Base-by-base conservation (phyloP, 2,888 invertebrate species). In the Quadroppia sp. region DNA sequence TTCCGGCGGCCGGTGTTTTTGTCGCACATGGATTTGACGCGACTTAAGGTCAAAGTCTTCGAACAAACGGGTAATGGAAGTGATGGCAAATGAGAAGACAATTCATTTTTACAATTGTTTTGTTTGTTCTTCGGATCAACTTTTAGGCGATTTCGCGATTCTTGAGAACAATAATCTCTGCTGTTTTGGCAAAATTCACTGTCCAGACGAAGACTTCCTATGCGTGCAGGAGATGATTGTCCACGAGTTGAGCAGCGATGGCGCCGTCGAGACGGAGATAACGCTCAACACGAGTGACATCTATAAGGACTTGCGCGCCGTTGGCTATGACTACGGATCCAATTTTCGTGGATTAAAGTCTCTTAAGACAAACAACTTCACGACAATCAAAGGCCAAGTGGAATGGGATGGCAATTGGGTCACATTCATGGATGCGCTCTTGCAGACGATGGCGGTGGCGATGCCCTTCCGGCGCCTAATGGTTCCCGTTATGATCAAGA, bases 291-390 rank as follows among this genome's bases (percentile, higher is more conserved):
- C 78, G 4, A 75, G 79, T 71, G 93, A 94, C 81, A 84, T 92
- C 20, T 94, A 94, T 85, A 93, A 93, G 82, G 93, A 93, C 82
- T 84, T 94, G 74, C 86, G 89, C 73, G 85, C 94, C 53, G 87
- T 92, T 78, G 94, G 94, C 0, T 94, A 94, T 82, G 90, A 92
- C 81, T 94, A 94, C 81, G 83, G 84, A 30, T 92, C 91, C 30
- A 82, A 87, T 15, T 94, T 94, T 86, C 87, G 88, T 79, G 94
- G 94, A 67, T 90, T 96, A 78, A 81, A 85, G 20, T 82, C 85
- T 32, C 87, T 91, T 0, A 15, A 17, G 2, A 64, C 25, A 1
- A 30, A 72, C 1, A 90, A 92, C 81, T 87, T 89, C 79, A 85
- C 86, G 79, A 91, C 45, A 25, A 23, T 69, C 2, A 42, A 23